A percentile compares a stretch with the other conserved stretches of the same genome.
Conservation (phyloP, 2,113 vertebrate genomes). For the Scomber japonicus region DNA sequence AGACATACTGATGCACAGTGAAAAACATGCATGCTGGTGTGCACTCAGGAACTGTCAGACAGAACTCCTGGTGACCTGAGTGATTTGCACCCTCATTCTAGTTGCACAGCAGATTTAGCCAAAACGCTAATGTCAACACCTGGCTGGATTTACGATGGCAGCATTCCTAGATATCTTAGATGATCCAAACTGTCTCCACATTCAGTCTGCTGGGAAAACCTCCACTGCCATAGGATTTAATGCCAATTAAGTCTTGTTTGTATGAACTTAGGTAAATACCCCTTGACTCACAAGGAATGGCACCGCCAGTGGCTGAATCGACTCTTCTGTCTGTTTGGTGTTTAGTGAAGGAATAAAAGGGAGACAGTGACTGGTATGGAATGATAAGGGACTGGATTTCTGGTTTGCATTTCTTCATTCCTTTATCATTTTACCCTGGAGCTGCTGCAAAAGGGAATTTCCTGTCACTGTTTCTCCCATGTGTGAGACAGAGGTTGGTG, state of each 20-base stretch:
- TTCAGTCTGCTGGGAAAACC: slow-evolving; percentile 37
- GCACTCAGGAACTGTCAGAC: slow-evolving; percentile 42
- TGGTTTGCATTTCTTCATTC: slow-evolving; percentile 85
- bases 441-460: slow-evolving; percentile 86
- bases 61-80: slow-evolving; percentile 43
- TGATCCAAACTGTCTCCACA: slow-evolving; percentile 63
- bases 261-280: slow-evolving; percentile 64
- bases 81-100: slow-evolving; percentile 58
- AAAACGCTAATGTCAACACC: slow-evolving; percentile 66
- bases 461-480: slow-evolving; percentile 86
- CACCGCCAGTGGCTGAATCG: slow-evolving; percentile 57
- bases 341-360: slow-evolving; percentile 67
- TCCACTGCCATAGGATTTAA: slow-evolving; percentile 60
- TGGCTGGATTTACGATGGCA: slow-evolving; percentile 62
- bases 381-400: slow-evolving; percentile 83
- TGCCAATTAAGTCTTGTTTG: slow-evolving; percentile 68
- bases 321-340: slow-evolving; percentile 54
- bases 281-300: slow-evolving; percentile 60
- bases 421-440: slow-evolving; percentile 86
- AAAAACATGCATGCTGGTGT: slow-evolving; percentile 53
- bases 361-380: slow-evolving; percentile 62
- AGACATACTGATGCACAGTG: slow-evolving; percentile 41
- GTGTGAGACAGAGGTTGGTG: slow-evolving; percentile 85
- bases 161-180: slow-evolving; percentile 65
- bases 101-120: slow-evolving; percentile 61